Conservation (phyloP, 2,797 vertebrate species). For the Salmo trutta region DNA sequence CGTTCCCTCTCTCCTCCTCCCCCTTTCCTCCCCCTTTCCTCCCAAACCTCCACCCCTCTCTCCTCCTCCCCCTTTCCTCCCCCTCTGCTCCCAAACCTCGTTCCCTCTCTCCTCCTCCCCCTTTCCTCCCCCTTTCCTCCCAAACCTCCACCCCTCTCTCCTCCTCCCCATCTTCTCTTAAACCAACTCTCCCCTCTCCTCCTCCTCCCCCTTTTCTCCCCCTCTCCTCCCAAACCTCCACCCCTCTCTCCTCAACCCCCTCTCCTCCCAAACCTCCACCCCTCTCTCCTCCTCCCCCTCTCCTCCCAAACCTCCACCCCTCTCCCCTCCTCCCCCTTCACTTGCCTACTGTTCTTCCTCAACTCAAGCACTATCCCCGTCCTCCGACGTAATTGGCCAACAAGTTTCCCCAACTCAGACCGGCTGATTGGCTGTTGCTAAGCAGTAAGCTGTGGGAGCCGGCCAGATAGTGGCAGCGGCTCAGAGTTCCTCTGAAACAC, state of each 20-base stretch:
- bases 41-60: conserved; percentile 34
- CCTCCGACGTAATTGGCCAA: conserved; percentile 72
- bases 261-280: neutral
- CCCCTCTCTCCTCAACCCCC: neutral
- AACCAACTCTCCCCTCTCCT: neutral
- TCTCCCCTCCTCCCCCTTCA: conserved; percentile 19
- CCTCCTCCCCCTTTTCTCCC: neutral
- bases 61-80: neutral
- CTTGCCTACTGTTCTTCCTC: conserved; percentile 21
- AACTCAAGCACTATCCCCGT: conserved; percentile 75
- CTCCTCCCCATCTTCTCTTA: no score
- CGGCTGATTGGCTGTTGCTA: conserved; percentile 83
- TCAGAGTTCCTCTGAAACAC: conserved; percentile 53
- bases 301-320: neutral
- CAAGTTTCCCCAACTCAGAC: conserved; percentile 62
- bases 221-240: neutral
- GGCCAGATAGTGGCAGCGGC: conserved; percentile 61
- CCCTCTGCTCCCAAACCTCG: neutral
- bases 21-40: conserved; percentile 2
- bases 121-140: neutral
- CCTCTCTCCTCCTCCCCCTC: conserved; percentile 2
- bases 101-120: neutral
- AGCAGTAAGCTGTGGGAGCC: conserved; percentile 79
- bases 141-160: neutral
- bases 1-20: no score